A percentile compares a stretch with the other conserved stretches of the same genome.
phyloP scores from a whole-genome alignment of 92 coral and sea anemone species.

The Desmophyllum pertusum region DNA sequence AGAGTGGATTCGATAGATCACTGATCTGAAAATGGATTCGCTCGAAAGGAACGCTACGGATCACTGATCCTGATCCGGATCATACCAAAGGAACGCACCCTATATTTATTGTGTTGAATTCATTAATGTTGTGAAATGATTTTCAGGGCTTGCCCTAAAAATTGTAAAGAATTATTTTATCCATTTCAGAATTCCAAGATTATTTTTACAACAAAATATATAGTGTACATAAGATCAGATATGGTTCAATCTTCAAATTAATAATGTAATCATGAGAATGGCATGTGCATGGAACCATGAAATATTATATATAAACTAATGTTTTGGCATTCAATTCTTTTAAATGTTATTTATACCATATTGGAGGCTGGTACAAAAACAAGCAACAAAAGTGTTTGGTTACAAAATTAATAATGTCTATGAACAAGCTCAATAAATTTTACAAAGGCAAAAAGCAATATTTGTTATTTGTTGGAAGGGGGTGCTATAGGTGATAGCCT shows the following conservation, averaged over 20 bases:
- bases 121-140: conserved; percentile 1
- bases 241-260: not conserved
- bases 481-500: too few relatives aligned
- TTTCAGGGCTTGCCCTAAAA: not conserved
- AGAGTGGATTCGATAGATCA: too few relatives aligned
- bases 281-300: not conserved
- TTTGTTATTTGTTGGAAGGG: too few relatives aligned
- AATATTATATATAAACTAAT: not conserved
- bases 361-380: not conserved
- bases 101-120: conserved; percentile 19
- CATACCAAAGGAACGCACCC: too few relatives aligned
- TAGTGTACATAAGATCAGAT: conserved; percentile 5
- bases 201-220: conserved; percentile 10
- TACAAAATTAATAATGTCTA: not conserved
- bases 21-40: too few relatives aligned
- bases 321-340: not conserved
- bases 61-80: too few relatives aligned
- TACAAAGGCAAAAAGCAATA: not conserved
- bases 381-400: not conserved
- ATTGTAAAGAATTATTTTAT: not conserved
- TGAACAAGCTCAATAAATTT: not conserved
- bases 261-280: not conserved
- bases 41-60: too few relatives aligned
- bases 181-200: conserved; percentile 1
- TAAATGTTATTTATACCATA: not conserved